Evolutionary conservation across 2,113 vertebrate species (phyloP).

Genomic region (Cryptomyrus ogoouensis): DNA sequence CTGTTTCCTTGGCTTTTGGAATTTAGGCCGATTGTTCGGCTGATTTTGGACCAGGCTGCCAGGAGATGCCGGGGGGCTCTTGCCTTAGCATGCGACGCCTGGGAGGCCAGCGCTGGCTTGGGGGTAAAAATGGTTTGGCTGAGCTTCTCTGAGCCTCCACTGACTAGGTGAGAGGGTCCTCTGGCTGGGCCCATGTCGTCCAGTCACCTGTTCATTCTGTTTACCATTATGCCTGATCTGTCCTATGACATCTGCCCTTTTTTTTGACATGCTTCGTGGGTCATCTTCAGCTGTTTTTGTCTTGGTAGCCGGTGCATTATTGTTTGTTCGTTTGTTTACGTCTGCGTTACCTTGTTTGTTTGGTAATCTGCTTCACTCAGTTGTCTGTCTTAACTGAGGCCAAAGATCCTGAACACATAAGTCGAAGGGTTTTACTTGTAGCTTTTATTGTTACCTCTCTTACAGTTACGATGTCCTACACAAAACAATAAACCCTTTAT

Average conservation of each 20-base stretch:
- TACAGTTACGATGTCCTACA: background rate
- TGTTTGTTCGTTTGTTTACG: background rate
- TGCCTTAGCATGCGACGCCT: background rate
- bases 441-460: background rate
- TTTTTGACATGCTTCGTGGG: background rate
- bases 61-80: background rate
- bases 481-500: background rate
- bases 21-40: background rate
- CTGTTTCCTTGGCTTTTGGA: constrained; percentile 16
- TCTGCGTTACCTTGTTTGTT: background rate
- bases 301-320: background rate
- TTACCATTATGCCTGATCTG: background rate
- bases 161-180: background rate
- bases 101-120: background rate
- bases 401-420: background rate
- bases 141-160: background rate
- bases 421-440: background rate
- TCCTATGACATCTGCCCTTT: background rate
- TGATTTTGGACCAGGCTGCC: background rate
- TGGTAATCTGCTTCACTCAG: background rate
- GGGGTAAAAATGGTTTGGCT: background rate
- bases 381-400: background rate
- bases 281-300: background rate
- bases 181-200: background rate
- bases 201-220: background rate